Base-by-base conservation (phyloP, 1,140 invertebrate species). In the Cyphomyrmex costatus region DNA sequence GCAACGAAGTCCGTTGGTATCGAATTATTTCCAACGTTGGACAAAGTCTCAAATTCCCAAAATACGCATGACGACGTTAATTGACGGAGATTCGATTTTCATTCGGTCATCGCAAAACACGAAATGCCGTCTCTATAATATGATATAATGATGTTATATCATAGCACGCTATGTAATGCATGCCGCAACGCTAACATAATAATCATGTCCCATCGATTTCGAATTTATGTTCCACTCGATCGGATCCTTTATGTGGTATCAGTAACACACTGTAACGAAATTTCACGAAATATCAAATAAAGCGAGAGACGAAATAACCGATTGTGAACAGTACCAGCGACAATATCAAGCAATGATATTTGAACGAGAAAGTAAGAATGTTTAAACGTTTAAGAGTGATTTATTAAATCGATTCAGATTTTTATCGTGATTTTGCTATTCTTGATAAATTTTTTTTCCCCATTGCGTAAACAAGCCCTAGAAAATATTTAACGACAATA, bases 41-140 rank as follows among this genome's bases (percentile, higher is more conserved):
- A 83, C 24, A 82, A 58, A 82, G 79, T 60, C 42, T 83, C 79
- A n/a, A 49, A 74, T 83, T 83, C 68, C 53, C 53, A 74, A 83
- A 83, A 63, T 60, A 36, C 78, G 21, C 42, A 58, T 61, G 27
- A 70, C 49, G 42, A 58, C 6, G 5, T 42, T 83, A 83, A 83
- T 83, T 60, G 66, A 60, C 53, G 68, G 24, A 42, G 53, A 83
- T 83, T 83, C 53, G 27, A 83, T 82, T 73, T 82, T 60, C 79
- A 82, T 73, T 73, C 53, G 24, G n/a, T 27, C 61, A 27, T 76
- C n/a, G 79, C 53, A 73, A 83, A 73, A 83, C 42, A 42, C 42
- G 36, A 73, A 74, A 74, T 73, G 53, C 56, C 53, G 36, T 42
- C 53, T 60, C 53, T 60, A 74, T 83, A 74, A 83, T 83, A 60